Evolutionary conservation across 2,888 invertebrate species (phyloP).

Genomic region (Drosophila greeni): DNA sequence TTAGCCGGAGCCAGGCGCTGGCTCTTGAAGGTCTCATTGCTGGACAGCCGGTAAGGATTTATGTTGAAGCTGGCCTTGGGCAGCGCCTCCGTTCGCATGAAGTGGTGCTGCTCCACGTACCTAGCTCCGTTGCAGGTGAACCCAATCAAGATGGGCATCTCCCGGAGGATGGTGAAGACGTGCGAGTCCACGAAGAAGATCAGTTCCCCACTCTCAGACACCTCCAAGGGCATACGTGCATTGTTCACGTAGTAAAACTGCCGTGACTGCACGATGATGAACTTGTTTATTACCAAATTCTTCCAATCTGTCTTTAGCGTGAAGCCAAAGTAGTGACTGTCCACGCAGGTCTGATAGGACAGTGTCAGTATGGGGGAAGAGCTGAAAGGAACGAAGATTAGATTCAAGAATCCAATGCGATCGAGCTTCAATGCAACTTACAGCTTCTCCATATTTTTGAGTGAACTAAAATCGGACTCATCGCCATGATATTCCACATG

Average conservation of each 20-base stretch:
- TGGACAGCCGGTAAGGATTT: slow-evolving; percentile 62
- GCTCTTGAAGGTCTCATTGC: slow-evolving; percentile 42
- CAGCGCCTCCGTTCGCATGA: slow-evolving; percentile 68
- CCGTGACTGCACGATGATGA: slow-evolving; percentile 73
- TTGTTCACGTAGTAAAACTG: slow-evolving; percentile 72
- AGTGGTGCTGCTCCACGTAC: slow-evolving; percentile 76
- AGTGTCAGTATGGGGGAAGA: slow-evolving; percentile 57
- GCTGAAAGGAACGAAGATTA: slow-evolving; percentile 38
- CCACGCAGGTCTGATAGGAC: slow-evolving; percentile 70
- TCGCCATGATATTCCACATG: slow-evolving; percentile 75
- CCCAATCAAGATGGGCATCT: slow-evolving; percentile 74
- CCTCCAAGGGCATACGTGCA: slow-evolving; percentile 59
- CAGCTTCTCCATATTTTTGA: slow-evolving; percentile 58
- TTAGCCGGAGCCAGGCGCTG: slow-evolving; percentile 39
- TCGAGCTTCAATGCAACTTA: slow-evolving; percentile 37
- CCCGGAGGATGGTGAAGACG: slow-evolving; percentile 68
- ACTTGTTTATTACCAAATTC: slow-evolving; percentile 71
- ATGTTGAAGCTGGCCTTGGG: slow-evolving; percentile 63
- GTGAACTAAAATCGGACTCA: slow-evolving; percentile 73
- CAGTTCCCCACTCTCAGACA: slow-evolving; percentile 48
- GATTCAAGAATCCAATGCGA: too few species aligned
- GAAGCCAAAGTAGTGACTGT: slow-evolving; percentile 75
- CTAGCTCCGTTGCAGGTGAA: slow-evolving; percentile 47
- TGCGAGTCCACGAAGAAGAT: slow-evolving; percentile 75
- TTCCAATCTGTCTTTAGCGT: slow-evolving; percentile 58